Evolutionary conservation across 1,140 invertebrate genomes (phyloP).

Genomic region (Paraescarpia echinospica): DNA sequence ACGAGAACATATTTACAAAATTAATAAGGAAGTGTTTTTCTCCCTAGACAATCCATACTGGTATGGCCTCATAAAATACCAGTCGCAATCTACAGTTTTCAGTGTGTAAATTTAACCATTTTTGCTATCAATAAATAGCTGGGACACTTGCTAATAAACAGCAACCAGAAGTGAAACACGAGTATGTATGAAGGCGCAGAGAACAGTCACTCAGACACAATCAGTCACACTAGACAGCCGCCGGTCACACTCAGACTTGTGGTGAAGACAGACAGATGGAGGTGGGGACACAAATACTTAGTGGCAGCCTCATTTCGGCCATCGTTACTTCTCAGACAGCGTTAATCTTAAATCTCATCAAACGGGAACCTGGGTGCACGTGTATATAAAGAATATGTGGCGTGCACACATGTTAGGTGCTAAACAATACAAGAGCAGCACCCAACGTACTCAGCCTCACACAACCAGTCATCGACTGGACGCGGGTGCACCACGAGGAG

Average conservation of each 20-base stretch:
- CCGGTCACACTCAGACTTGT: neutral
- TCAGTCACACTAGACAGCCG: neutral
- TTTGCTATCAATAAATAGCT: neutral
- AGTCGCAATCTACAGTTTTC: neutral
- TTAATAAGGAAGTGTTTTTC: neutral
- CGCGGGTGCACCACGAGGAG: neutral
- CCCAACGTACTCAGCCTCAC: neutral
- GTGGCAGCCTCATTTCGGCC: neutral
- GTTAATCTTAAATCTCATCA: neutral
- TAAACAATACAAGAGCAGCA: neutral
- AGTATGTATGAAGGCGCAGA: neutral
- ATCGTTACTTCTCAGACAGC: neutral
- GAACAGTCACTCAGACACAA: neutral
- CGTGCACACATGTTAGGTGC: neutral
- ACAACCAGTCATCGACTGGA: neutral
- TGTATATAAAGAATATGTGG: neutral
- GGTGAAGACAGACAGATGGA: neutral
- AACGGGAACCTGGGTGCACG: neutral
- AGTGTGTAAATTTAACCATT: neutral
- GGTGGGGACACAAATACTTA: neutral
- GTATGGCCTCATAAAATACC: neutral
- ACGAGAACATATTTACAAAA: neutral
- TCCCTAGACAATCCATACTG: neutral
- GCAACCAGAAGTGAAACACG: neutral
- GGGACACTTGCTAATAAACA: neutral